phyloP scores from a whole-genome alignment of 2,797 vertebrate species.

The Tapera naevia region DNA sequence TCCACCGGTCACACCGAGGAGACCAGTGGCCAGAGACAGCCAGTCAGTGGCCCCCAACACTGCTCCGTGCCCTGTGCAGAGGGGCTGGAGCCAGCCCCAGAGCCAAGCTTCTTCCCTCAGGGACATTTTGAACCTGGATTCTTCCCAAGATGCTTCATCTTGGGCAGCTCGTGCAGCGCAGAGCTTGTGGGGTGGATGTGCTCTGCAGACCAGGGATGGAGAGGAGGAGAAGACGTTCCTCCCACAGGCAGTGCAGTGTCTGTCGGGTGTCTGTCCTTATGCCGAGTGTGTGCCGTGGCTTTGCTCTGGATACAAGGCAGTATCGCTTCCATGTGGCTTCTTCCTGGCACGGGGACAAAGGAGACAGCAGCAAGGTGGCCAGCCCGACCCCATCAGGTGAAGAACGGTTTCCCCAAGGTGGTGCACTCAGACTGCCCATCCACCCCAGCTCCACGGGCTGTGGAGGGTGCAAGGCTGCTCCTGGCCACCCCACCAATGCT shows the following conservation, averaged over 20 bases:
- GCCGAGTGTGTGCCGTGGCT: neutral
- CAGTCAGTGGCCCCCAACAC: neutral
- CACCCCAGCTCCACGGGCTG: neutral
- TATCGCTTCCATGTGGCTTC: neutral
- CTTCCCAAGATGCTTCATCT: neutral
- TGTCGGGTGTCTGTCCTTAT: neutral
- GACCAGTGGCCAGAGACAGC: neutral
- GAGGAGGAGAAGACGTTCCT: neutral
- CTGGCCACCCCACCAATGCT: neutral
- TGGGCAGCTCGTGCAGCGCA: neutral
- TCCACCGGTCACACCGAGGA: neutral
- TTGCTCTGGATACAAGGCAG: neutral
- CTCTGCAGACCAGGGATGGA: neutral
- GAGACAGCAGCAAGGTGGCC: neutral
- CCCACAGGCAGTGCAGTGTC: rapidly evolving
- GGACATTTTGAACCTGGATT: neutral
- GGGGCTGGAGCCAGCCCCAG: neutral
- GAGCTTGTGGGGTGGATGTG: neutral
- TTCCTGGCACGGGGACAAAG: rapidly evolving
- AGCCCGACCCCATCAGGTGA: neutral
- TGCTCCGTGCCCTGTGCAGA: neutral
- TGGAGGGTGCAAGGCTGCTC: neutral
- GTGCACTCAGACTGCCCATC: neutral
- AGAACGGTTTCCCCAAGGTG: rapidly evolving
- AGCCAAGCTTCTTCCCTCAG: neutral